Base-by-base conservation (phyloP, 2,888 invertebrate species). In the Ganaspis brasiliensis region DNA sequence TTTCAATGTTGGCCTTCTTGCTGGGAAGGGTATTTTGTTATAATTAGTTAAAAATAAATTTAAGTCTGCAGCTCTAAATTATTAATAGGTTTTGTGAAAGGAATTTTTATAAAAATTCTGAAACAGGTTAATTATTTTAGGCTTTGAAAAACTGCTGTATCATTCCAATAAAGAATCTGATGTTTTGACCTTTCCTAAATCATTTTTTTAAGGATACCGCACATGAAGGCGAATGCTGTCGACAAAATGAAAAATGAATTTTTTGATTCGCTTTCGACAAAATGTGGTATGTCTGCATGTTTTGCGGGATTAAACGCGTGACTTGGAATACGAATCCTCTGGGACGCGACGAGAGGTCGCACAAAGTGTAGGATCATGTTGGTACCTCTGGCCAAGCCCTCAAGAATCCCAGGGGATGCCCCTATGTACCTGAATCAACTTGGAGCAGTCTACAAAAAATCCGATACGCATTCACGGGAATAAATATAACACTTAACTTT, bases 341-440 rank as follows among this genome's bases (percentile, higher is more conserved):
- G 89, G 89, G 89, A 89, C 82, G 75, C 71, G 82, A 82, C 83
- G 79, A 82, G 83, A 84, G 82, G 82, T 86, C 83, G 81, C 85
- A 88, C 85, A 88, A 88, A 88, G 87, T 88, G 87, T 88, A 85
- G 87, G 87, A 84, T 83, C 88, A 85, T 87, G 89, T 87, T 84
- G 87, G 80, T 83, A 85, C 82, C 84, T 85, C 76, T 83, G 81
- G 82, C 80, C 75, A 78, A 83, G 71, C 79, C 82, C 81, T 71
- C 70, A 73, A 67, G 16, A 73, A 70, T 76, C 80, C 80, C 86
- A n/a, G 52, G 86, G 81, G 86, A 84, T 71, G 12, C 82, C 81
- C 77, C 81, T 79, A 71, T 75, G 79, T 86, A 87, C 85, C 83
- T 87, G 85, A 67, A 37, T 45, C 49, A 55, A 71, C 56, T 31